Conservation (phyloP, 2,113 vertebrate genomes). For the Chionis minor region DNA sequence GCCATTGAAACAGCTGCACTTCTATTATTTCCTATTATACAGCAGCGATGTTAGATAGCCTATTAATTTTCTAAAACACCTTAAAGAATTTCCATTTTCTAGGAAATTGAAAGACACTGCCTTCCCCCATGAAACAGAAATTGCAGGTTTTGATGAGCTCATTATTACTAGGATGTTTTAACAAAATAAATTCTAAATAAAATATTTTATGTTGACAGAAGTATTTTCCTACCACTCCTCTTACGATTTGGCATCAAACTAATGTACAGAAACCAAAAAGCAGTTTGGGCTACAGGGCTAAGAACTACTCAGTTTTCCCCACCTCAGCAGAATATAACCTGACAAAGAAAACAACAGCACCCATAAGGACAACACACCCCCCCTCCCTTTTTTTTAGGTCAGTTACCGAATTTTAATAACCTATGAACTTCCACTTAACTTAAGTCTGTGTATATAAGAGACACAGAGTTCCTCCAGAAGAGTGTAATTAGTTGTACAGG, state of each 20-base stretch:
- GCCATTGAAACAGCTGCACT: neutral
- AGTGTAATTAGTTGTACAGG: neutral
- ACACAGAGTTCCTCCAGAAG: neutral
- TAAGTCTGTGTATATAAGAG: neutral
- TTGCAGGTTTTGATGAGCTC: neutral
- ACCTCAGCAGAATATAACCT: neutral
- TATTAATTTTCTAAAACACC: neutral
- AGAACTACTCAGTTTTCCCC: neutral
- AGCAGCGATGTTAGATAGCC: neutral
- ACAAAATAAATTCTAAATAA: neutral
- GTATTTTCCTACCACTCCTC: neutral
- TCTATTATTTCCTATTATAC: neutral
- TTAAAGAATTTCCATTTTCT: neutral
- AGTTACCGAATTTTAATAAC: neutral
- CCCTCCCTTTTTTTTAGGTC: neutral
- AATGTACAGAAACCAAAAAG: neutral
- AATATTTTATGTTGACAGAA: neutral
- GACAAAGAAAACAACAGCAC: neutral
- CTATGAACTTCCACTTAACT: neutral
- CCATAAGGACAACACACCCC: accelerated
- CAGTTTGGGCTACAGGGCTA: neutral
- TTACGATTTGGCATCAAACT: neutral
- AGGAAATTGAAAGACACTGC: neutral
- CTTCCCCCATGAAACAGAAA: neutral
- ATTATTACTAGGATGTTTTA: neutral